A percentile compares a stretch with the other conserved stretches of the same genome.
Evolutionary conservation across 2,113 vertebrate species (phyloP).

Genomic region (Pongo pygmaeus): DNA sequence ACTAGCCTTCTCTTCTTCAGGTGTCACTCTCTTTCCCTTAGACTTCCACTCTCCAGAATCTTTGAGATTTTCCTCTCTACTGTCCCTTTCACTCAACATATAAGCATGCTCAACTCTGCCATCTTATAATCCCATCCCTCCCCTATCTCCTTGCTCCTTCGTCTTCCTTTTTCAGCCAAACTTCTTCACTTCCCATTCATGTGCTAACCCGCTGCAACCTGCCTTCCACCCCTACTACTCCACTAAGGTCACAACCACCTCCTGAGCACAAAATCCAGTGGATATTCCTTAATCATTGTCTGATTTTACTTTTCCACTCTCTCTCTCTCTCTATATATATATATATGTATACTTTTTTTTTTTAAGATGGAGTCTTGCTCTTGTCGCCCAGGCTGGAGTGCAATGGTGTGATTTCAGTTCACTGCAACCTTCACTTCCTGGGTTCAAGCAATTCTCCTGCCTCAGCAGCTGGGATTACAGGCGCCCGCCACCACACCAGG

Average conservation of each 20-base stretch:
- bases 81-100: neutral
- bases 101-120: neutral
- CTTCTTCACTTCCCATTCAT: neutral
- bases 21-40: neutral
- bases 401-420: too few species aligned
- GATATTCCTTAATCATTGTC: neutral
- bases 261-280: neutral
- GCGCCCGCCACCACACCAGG: fast-evolving
- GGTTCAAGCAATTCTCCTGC: too few species aligned
- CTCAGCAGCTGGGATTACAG: too few species aligned
- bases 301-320: neutral
- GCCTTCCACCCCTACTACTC: neutral
- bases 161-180: neutral
- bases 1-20: neutral
- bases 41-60: neutral
- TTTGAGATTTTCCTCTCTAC: neutral
- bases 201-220: neutral
- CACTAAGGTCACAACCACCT: neutral
- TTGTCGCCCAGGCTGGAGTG: too few species aligned
- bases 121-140: neutral
- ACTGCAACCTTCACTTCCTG: too few species aligned
- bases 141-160: neutral
- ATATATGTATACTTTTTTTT: too few species aligned
- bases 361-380: too few species aligned
- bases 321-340: too few species aligned